phyloP scores from a whole-genome alignment of 2,797 vertebrate species.

The Macroramphosus scolopax region DNA sequence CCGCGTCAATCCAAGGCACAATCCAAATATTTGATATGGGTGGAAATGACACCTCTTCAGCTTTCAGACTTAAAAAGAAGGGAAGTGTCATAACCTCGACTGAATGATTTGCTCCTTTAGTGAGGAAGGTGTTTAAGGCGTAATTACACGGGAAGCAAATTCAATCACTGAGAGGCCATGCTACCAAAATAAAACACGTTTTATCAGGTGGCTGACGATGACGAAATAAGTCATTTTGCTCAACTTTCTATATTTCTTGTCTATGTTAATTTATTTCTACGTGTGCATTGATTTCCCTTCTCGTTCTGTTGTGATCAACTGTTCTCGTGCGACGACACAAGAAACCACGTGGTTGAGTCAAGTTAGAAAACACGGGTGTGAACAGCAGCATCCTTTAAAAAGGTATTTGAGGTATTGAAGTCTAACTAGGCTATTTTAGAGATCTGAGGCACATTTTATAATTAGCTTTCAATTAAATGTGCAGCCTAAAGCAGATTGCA shows the following conservation, averaged over 20 bases:
- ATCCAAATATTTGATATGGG: constrained; percentile 53
- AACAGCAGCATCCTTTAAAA: constrained; percentile 13
- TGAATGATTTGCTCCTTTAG: constrained; percentile 48
- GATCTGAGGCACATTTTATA: constrained; percentile 57
- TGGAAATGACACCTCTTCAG: constrained; percentile 54
- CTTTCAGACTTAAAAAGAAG: constrained; percentile 54
- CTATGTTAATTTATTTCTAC: too few species aligned
- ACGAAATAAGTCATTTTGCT: constrained; percentile 16
- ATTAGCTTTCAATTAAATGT: constrained; percentile 64
- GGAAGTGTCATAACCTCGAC: constrained; percentile 55
- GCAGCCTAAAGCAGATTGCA: constrained; percentile 48
- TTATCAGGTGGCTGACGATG: constrained; percentile 2
- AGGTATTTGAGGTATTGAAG: constrained; percentile 25
- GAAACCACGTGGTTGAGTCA: constrained; percentile 4
- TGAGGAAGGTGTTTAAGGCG: constrained; percentile 36
- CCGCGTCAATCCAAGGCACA: constrained; percentile 30
- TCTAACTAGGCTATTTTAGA: constrained; percentile 53
- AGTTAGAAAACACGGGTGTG: neutral
- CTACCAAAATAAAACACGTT: constrained; percentile 12
- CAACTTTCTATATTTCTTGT: too few species aligned
- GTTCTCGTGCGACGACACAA: neutral
- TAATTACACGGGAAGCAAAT: constrained; percentile 50
- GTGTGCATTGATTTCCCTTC: too few species aligned
- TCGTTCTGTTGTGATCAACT: too few species aligned
- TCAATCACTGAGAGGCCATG: constrained; percentile 30